Evolutionary conservation across 2,888 invertebrate species (phyloP).

Genomic region (Drosophila stalkeri): DNA sequence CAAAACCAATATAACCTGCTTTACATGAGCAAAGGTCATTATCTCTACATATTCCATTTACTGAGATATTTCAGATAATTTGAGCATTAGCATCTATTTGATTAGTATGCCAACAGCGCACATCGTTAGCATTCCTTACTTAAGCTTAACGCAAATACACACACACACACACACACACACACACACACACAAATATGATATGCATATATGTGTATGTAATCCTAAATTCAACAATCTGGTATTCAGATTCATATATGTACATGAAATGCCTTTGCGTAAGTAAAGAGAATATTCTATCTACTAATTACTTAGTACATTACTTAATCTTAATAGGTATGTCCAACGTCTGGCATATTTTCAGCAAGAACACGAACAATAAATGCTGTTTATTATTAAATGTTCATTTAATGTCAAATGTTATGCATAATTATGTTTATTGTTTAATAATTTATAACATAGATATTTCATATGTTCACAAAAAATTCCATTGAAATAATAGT

Average conservation of each 20-base stretch:
- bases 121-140: background rate
- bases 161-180: background rate
- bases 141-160: constrained; percentile 2
- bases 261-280: constrained; percentile 21
- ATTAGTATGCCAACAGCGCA: background rate
- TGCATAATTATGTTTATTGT: background rate
- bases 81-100: constrained; percentile 2
- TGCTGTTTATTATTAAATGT: too few species aligned
- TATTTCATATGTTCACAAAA: background rate
- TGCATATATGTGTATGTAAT: background rate
- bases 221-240: constrained; percentile 8
- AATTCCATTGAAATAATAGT: background rate
- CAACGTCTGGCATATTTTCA: background rate
- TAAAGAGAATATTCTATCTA: constrained; percentile 5
- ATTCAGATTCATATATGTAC: background rate
- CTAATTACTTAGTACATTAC: background rate
- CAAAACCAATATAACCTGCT: background rate
- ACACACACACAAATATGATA: background rate
- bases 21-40: background rate
- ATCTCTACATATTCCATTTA: background rate
- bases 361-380: background rate
- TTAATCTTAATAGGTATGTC: background rate
- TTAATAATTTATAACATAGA: background rate
- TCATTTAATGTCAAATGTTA: background rate
- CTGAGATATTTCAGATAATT: background rate